Conservation (phyloP, 1,140 invertebrate species). For the Drosophila virilis region DNA sequence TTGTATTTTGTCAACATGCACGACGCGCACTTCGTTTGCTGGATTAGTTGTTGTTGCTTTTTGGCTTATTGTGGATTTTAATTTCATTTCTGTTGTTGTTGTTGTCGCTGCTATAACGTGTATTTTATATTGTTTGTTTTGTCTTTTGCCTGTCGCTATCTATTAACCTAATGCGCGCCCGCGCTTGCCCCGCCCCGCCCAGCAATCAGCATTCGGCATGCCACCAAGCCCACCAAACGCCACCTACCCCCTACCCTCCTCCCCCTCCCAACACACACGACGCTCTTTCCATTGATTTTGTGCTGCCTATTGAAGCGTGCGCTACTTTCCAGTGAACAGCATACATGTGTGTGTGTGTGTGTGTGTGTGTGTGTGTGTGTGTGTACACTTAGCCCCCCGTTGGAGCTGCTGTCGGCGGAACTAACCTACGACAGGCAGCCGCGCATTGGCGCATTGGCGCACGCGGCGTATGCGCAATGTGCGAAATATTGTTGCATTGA, state of each 20-base stretch:
- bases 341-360: not conserved
- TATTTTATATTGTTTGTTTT: constrained; percentile 51
- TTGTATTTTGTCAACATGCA: constrained; percentile 43
- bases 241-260: not conserved
- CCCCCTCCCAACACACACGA: not conserved
- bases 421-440: constrained; percentile 58
- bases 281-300: not conserved
- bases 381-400: not conserved
- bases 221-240: not conserved
- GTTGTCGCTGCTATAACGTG: constrained; percentile 17
- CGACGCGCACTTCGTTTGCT: constrained; percentile 37
- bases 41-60: constrained; percentile 52
- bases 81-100: constrained; percentile 43
- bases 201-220: constrained; percentile 14
- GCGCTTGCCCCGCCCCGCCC: constrained; percentile 14
- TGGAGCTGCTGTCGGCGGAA: constrained; percentile 19
- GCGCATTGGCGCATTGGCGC: constrained; percentile 26
- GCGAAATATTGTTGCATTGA: constrained; percentile 16
- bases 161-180: constrained; percentile 41
- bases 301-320: constrained; percentile 49
- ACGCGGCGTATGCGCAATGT: constrained; percentile 51
- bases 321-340: constrained; percentile 1
- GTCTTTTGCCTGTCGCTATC: constrained; percentile 49
- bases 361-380: not conserved
- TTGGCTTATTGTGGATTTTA: constrained; percentile 55